Evolutionary conservation across 1,140 invertebrate species (phyloP).

Genomic region (Scylla paramamosain): DNA sequence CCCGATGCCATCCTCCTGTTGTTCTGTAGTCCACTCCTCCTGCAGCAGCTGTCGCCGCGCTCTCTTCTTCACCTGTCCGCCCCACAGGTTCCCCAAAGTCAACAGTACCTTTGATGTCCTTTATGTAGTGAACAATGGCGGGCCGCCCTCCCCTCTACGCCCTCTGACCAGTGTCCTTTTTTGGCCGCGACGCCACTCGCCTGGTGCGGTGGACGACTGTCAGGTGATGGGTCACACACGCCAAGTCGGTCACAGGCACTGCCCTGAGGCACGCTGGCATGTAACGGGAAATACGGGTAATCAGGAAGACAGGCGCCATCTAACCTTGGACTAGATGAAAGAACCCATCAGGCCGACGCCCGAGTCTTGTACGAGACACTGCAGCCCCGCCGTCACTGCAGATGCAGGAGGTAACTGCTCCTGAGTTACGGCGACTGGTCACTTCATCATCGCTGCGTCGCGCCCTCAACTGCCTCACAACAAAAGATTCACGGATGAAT

Average conservation of each 20-base stretch:
- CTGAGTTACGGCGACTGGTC: neutral
- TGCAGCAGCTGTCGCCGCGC: neutral
- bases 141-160: conserved; percentile 3
- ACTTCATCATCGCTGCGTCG: neutral
- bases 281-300: neutral
- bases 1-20: neutral
- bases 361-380: neutral
- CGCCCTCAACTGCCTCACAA: neutral
- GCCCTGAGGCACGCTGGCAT: neutral
- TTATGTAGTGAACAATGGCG: conserved; percentile 6
- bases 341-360: neutral
- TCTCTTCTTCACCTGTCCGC: neutral
- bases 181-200: neutral
- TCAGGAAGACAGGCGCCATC: neutral
- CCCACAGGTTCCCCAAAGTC: conserved; percentile 25
- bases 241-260: neutral
- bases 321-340: neutral
- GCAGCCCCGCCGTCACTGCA: neutral
- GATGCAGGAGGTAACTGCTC: neutral
- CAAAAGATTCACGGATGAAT: neutral
- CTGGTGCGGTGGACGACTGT: neutral
- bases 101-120: neutral
- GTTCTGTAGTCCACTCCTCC: neutral
- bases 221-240: neutral
- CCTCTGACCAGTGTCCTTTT: conserved; percentile 35